Conservation (phyloP, 2,113 vertebrate species). For the Abramis brama region DNA sequence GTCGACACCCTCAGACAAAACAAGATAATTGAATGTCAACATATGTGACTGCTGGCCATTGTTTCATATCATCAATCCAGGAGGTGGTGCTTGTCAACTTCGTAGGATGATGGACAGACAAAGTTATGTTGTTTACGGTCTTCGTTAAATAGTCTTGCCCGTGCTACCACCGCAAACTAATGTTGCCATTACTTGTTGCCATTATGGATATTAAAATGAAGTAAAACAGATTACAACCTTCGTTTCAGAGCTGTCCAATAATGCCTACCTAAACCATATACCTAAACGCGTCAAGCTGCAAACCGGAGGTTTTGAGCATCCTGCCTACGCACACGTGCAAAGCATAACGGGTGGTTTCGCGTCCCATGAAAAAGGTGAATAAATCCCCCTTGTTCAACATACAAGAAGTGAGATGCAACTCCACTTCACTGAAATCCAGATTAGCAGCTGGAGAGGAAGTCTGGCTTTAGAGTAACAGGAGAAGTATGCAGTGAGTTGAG, state of each 20-base stretch:
- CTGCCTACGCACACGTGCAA: too few relatives aligned
- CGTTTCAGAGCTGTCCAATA: background rate
- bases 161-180: too few relatives aligned
- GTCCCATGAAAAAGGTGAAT: background rate
- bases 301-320: too few relatives aligned
- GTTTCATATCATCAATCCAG: background rate
- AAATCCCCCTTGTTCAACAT: conserved; percentile 50
- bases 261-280: too few relatives aligned
- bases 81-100: background rate
- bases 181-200: too few relatives aligned
- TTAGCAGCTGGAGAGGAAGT: conserved; percentile 19
- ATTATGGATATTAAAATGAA: too few relatives aligned
- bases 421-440: conserved; percentile 35
- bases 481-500: conserved; percentile 7
- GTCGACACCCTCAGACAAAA: background rate
- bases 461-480: conserved; percentile 25
- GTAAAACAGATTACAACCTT: background rate
- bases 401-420: conserved; percentile 33
- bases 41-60: background rate
- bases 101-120: too few relatives aligned
- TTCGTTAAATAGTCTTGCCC: background rate
- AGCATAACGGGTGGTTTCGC: too few relatives aligned
- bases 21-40: background rate
- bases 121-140: too few relatives aligned
- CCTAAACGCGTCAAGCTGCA: too few relatives aligned